Conservation (phyloP, 1,140 invertebrate species). For the Pseudomyrmex concolor region DNA sequence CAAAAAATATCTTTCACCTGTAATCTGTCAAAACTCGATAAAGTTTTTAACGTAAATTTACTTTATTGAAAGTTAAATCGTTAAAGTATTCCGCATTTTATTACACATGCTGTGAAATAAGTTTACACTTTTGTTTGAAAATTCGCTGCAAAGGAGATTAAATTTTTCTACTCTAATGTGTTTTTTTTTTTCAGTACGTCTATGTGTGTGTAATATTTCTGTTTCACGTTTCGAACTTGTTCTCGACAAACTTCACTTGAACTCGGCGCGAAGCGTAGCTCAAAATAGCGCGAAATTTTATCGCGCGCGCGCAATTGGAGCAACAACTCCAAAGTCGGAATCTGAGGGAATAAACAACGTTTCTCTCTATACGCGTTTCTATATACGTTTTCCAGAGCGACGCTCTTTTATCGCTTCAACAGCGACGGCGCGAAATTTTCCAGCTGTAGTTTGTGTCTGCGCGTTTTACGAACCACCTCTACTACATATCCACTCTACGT, state of each 20-base stretch:
- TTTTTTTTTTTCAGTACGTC: not conserved
- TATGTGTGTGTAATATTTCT: slow-evolving; percentile 6
- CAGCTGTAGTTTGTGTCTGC: not conserved
- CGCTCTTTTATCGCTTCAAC: slow-evolving; percentile 8
- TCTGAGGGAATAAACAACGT: slow-evolving; percentile 35
- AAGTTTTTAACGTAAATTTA: too few relatives aligned
- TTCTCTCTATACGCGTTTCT: slow-evolving; percentile 9
- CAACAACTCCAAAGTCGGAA: slow-evolving; percentile 19
- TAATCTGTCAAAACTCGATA: too few relatives aligned
- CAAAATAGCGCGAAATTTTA: not conserved
- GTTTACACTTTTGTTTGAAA: not conserved
- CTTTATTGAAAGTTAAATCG: too few relatives aligned
- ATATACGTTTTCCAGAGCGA: slow-evolving; percentile 14
- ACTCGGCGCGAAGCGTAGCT: not conserved
- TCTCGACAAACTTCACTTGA: not conserved
- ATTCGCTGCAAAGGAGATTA: not conserved
- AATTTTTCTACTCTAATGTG: not conserved
- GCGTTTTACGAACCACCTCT: not conserved
- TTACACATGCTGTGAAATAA: too few relatives aligned
- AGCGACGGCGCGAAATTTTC: not conserved
- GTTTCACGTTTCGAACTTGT: not conserved
- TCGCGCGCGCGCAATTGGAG: slow-evolving; percentile 8
- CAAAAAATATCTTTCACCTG: too few relatives aligned
- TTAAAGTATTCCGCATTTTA: too few relatives aligned
- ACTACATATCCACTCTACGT: not conserved